Percentiles rank a stretch among this genome's conserved stretches.
Evolutionary conservation across 2,888 invertebrate genomes (phyloP).

Genomic region (Nudaria mundana): DNA sequence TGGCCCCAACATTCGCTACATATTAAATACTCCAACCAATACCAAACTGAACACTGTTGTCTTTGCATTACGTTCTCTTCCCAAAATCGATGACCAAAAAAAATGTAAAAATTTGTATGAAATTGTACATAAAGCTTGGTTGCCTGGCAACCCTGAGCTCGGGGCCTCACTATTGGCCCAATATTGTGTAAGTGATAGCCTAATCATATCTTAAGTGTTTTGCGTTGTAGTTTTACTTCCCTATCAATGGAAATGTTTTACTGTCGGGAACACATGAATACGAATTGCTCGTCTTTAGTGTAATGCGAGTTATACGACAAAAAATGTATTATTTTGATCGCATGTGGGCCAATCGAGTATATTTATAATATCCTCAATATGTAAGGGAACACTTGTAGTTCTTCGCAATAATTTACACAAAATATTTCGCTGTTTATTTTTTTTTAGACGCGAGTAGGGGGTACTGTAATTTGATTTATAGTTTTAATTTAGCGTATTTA

Average conservation of each 20-base stretch:
- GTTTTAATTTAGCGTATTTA: slow-evolving; percentile 38
- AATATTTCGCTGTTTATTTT: slow-evolving; percentile 46
- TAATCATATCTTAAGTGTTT: slow-evolving; percentile 76
- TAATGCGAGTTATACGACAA: slow-evolving; percentile 52
- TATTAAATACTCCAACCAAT: slow-evolving; percentile 7
- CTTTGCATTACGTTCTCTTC: slow-evolving; percentile 54
- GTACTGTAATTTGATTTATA: slow-evolving; percentile 38
- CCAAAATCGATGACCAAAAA: slow-evolving; percentile 71
- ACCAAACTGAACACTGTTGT: slow-evolving; percentile 26
- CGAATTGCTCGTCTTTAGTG: slow-evolving; percentile 51
- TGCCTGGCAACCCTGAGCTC: slow-evolving; percentile 54
- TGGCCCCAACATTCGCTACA: slow-evolving; percentile 3
- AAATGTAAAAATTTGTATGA: slow-evolving; percentile 34
- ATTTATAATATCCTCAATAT: slow-evolving; percentile 58
- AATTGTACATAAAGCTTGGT: slow-evolving; percentile 55
- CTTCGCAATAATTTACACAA: slow-evolving; percentile 56
- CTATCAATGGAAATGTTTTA: slow-evolving; percentile 52
- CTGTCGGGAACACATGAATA: slow-evolving; percentile 54
- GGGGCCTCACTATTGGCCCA: slow-evolving; percentile 32
- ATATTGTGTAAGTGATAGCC: slow-evolving; percentile 60
- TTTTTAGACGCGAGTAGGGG: slow-evolving; percentile 30
- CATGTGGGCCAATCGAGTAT: slow-evolving; percentile 73
- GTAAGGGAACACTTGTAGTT: slow-evolving; percentile 73
- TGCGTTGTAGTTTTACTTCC: slow-evolving; percentile 56
- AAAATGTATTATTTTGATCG: slow-evolving; percentile 44